A percentile compares a stretch with the other conserved stretches of the same genome.
phyloP scores from a whole-genome alignment of 2,113 vertebrate species.

The Brienomyrus brachyistius region DNA sequence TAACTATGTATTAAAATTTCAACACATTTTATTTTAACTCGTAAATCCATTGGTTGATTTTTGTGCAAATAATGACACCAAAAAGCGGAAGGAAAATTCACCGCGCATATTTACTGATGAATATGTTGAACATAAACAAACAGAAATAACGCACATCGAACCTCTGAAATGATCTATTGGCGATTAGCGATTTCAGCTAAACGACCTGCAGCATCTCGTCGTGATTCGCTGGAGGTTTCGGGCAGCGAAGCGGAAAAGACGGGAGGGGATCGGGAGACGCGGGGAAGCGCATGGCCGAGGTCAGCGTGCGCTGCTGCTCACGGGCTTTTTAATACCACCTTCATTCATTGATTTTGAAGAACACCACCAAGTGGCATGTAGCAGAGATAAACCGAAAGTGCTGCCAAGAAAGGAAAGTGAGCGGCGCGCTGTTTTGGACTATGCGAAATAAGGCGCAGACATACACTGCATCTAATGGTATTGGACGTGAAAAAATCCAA shows the following conservation, averaged over 20 bases:
- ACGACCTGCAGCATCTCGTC: neutral
- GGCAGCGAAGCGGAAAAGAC: neutral
- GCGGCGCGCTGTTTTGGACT: neutral
- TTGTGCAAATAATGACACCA: neutral
- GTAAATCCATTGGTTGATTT: neutral
- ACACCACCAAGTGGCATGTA: constrained; percentile 64
- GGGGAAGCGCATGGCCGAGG: constrained; percentile 26
- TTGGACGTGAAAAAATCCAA: neutral
- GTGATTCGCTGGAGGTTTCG: neutral
- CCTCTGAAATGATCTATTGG: neutral
- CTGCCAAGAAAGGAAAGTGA: neutral
- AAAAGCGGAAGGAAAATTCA: neutral
- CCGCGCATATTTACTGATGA: neutral
- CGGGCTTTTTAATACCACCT: constrained; percentile 33
- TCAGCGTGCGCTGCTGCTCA: constrained; percentile 34
- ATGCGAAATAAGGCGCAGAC: neutral
- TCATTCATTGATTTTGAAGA: constrained; percentile 39
- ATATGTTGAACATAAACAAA: neutral
- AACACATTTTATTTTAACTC: neutral
- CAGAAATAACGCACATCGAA: neutral
- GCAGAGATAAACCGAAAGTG: constrained; percentile 51
- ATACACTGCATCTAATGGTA: neutral
- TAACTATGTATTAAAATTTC: neutral
- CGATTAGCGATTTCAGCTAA: neutral
- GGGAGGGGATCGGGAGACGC: neutral